phyloP scores from a whole-genome alignment of 2,797 vertebrate species.

The Bucorvus abyssinicus region DNA sequence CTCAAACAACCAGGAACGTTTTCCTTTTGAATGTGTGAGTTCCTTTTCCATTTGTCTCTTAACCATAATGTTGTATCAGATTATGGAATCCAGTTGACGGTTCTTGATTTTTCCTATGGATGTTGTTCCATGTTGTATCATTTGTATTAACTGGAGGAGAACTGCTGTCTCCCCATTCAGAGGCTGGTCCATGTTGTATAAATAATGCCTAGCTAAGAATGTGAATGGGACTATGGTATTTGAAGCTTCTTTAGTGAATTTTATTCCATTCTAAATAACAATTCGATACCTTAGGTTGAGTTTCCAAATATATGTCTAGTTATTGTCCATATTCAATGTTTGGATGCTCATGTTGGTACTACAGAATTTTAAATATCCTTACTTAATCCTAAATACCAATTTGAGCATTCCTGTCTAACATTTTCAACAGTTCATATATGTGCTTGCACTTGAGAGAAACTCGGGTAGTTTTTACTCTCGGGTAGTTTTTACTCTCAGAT shows the following conservation, averaged over 20 bases:
- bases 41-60: background rate
- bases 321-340: background rate
- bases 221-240: background rate
- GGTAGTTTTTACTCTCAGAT: background rate
- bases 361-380: background rate
- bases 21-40: background rate
- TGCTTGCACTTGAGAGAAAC: background rate
- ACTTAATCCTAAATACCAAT: background rate
- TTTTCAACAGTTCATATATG: background rate
- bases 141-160: background rate
- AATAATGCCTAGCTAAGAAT: background rate
- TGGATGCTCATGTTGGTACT: background rate
- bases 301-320: background rate
- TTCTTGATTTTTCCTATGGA: background rate
- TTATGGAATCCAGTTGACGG: rapidly evolving
- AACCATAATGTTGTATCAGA: background rate
- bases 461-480: background rate
- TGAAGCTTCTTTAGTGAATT: background rate
- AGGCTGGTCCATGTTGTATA: background rate
- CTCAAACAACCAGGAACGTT: background rate
- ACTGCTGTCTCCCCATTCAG: background rate
- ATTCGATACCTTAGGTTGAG: rapidly evolving
- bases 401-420: background rate
- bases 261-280: background rate
- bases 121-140: background rate